These are phyloP conservation scores for Dicroscelio sp. DNA, from an alignment of 2,888 invertebrate species.

Conservation along the genomic window DNA sequence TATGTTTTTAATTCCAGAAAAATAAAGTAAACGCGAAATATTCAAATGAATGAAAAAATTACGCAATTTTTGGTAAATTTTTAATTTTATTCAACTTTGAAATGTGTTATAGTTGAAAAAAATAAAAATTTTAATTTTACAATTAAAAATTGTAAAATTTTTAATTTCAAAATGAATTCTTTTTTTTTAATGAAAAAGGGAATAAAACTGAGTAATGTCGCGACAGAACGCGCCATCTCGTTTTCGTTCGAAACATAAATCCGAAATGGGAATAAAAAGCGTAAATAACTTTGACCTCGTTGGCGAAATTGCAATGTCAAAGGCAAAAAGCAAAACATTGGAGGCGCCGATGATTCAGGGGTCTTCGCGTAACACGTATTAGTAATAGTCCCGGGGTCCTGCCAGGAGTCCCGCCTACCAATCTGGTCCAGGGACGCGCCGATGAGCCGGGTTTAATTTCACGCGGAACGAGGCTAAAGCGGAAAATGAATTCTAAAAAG, in stretches of 20 bases:
- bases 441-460: slow-evolving; percentile 81
- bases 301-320: slow-evolving; percentile 70
- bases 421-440: slow-evolving; percentile 87
- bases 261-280: slow-evolving; percentile 47
- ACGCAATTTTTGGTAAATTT: no score
- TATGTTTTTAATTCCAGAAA: no score
- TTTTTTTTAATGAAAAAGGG: no score
- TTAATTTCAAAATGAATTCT: no score
- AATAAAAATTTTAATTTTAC: no score
- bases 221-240: neutral
- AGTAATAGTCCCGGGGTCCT: slow-evolving; percentile 75
- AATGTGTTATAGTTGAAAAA: no score
- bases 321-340: slow-evolving; percentile 71
- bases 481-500: slow-evolving; percentile 88
- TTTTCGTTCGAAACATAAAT: slow-evolving; percentile 44
- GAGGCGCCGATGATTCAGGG: slow-evolving; percentile 69
- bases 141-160: no score
- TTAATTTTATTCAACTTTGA: no score
- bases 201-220: neutral
- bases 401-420: slow-evolving; percentile 90
- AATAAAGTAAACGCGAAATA: no score
- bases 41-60: no score
- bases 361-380: slow-evolving; percentile 59
- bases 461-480: slow-evolving; percentile 86
- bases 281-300: slow-evolving; percentile 71